Evolutionary conservation across 1,140 invertebrate genomes (phyloP).

Genomic region (Bombus impatiens): DNA sequence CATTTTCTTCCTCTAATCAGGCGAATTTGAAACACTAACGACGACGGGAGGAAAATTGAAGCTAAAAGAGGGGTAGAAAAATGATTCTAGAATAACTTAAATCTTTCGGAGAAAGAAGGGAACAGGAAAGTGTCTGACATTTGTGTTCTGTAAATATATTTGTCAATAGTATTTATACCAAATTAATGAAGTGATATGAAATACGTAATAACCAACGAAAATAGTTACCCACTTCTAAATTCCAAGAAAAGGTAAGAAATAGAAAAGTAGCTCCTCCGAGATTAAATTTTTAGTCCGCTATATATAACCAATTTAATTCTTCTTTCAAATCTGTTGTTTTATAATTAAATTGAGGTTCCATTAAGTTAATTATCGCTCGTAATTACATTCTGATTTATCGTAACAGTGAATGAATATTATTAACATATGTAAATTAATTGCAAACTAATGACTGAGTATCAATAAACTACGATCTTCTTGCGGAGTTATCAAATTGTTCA

Average conservation of each 20-base stretch:
- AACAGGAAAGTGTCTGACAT: not conserved
- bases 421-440: not conserved
- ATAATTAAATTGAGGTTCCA: not conserved
- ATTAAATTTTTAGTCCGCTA: no score
- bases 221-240: no score
- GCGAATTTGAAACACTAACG: not conserved
- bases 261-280: no score
- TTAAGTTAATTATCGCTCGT: not conserved
- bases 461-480: not conserved
- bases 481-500: not conserved
- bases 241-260: no score
- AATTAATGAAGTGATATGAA: no score
- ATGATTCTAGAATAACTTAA: not conserved
- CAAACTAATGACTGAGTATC: not conserved
- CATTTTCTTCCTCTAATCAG: slow-evolving; percentile 8
- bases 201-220: no score
- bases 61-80: not conserved
- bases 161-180: not conserved
- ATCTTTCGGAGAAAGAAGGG: not conserved
- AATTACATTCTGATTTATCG: not conserved
- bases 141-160: not conserved
- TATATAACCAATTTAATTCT: no score
- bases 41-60: not conserved
- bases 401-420: not conserved
- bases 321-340: not conserved